phyloP scores from a whole-genome alignment of 2,113 vertebrate genomes.

The Scomber colias region DNA sequence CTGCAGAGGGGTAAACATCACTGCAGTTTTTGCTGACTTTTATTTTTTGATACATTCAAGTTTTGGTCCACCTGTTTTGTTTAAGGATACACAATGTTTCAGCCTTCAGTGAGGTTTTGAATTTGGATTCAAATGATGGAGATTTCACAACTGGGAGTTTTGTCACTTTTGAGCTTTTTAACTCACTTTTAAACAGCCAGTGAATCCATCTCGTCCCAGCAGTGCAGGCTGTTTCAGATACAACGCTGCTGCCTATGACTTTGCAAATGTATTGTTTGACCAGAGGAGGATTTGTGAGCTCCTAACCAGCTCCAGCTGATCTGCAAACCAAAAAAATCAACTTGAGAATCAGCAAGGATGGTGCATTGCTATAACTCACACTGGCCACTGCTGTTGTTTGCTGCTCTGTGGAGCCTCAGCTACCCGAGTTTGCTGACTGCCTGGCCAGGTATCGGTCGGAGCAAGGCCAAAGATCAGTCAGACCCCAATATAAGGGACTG shows the following conservation, averaged over 20 bases:
- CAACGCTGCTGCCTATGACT: not conserved
- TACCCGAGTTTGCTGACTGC: conserved; percentile 38
- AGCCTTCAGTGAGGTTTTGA: conserved; percentile 2
- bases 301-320: conserved; percentile 37
- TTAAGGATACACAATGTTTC: not conserved
- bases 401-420: conserved; percentile 71
- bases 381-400: conserved; percentile 62
- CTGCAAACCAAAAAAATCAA: conserved; percentile 5
- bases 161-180: not conserved
- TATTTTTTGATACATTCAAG: conserved; percentile 7
- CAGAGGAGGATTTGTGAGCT: conserved; percentile 28
- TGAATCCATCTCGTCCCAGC: not conserved
- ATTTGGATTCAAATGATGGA: conserved; percentile 21
- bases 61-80: conserved; percentile 22
- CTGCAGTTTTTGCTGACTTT: conserved; percentile 13
- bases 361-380: not conserved
- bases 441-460: conserved; percentile 33
- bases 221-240: conserved; percentile 19
- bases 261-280: not conserved
- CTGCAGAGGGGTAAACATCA: conserved; percentile 41
- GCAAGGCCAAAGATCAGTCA: conserved; percentile 58
- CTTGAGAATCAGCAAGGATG: not conserved
- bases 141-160: conserved; percentile 14
- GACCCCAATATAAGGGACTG: conserved; percentile 79
- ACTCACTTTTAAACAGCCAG: conserved; percentile 9